Conservation (phyloP, 2,797 vertebrate genomes). For the Melopsittacus undulatus region DNA sequence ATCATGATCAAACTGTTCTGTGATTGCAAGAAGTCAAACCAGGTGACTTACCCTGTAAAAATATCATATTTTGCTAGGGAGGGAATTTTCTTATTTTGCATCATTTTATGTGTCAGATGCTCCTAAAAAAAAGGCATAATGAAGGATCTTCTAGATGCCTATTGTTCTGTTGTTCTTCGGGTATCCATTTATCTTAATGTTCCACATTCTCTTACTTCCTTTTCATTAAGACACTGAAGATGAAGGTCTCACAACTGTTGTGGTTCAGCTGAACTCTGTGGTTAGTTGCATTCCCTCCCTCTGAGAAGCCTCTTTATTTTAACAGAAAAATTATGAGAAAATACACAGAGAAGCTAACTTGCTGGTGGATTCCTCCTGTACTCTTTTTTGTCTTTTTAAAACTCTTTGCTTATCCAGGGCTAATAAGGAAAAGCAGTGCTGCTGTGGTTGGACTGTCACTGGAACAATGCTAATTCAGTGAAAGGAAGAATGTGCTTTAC, state of each 20-base stretch:
- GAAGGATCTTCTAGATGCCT: not conserved
- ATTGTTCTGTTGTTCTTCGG: accelerated
- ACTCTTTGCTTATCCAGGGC: not conserved
- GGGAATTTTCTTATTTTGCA: not conserved
- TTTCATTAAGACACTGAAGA: not conserved
- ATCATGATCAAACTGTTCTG: not conserved
- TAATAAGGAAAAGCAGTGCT: not conserved
- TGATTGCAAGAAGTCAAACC: not conserved
- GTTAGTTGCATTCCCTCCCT: not conserved
- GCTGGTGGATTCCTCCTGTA: not conserved
- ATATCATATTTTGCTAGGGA: not conserved
- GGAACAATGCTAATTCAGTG: not conserved
- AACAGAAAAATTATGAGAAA: not conserved
- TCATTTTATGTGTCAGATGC: not conserved
- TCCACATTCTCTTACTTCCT: not conserved
- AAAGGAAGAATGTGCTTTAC: not conserved
- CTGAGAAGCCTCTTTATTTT: not conserved
- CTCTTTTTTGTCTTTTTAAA: not conserved
- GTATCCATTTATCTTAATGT: not conserved
- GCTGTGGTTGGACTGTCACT: not conserved
- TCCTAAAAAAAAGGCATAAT: not conserved
- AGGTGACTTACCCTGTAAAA: not conserved
- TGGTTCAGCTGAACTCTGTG: not conserved
- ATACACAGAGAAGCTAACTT: not conserved
- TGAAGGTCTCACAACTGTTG: not conserved